Conservation (phyloP, 2,797 vertebrate species). For the Pelodytes ibericus region DNA sequence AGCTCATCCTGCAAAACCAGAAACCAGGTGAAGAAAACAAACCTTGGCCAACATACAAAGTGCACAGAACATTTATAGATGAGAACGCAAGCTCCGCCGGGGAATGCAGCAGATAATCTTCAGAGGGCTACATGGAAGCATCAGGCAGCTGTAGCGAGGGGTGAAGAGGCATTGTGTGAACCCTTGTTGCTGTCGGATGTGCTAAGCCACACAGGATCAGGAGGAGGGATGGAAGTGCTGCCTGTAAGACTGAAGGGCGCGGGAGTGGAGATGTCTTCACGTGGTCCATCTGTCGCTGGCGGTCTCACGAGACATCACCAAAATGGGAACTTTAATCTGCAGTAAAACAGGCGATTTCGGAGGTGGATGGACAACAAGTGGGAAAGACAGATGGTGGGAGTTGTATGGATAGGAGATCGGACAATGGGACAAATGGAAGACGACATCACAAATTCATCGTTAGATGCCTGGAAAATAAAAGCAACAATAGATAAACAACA, state of each 20-base stretch:
- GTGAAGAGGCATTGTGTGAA: constrained; percentile 62
- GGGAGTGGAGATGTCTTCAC: constrained; percentile 80
- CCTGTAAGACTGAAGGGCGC: constrained; percentile 66
- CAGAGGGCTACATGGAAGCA: constrained; percentile 45
- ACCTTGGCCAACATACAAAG: constrained; percentile 50
- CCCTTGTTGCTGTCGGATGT: constrained; percentile 69
- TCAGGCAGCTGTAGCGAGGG: constrained; percentile 57
- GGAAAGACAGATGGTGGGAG: constrained; percentile 57
- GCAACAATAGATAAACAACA: too few species aligned
- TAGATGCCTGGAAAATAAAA: constrained; percentile 99
- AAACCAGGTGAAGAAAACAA: constrained; percentile 58
- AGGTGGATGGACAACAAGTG: constrained; percentile 57
- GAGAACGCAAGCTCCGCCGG: constrained; percentile 63
- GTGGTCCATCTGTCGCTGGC: constrained; percentile 89
- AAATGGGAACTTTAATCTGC: constrained; percentile 92
- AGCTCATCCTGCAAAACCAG: constrained; percentile 39
- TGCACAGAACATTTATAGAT: background rate
- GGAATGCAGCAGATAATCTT: constrained; percentile 52
- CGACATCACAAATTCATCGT: constrained; percentile 90
- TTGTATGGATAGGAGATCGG: constrained; percentile 53
- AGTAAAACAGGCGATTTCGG: constrained; percentile 72
- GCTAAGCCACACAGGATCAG: constrained; percentile 61
- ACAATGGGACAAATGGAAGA: constrained; percentile 75
- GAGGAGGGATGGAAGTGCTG: constrained; percentile 63
- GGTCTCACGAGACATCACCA: constrained; percentile 88